Evolutionary conservation across 2,797 vertebrate genomes (phyloP), one percentile per base, ranked within the genome.

Genomic region (Vipera latastei): DNA sequence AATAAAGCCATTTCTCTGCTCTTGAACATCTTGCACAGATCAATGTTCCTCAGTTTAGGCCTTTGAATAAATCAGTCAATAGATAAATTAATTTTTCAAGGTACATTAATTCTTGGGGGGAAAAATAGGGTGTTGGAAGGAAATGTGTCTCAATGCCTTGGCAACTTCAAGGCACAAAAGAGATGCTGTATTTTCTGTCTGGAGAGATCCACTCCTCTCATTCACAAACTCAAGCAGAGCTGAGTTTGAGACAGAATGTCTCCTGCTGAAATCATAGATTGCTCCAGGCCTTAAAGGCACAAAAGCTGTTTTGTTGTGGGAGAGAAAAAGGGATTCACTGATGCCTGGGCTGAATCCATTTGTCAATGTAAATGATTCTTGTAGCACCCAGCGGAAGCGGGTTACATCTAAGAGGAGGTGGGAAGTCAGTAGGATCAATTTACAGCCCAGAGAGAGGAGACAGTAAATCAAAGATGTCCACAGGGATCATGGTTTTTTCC

Each of bases 81-180:
- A 53, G 73, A 87, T 16, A 4, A 2, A 92, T 93, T 94, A 48
- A 91, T 95, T 96, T 96, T 94, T 90, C 92, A 92, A 94, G 87
- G 89, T 88, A 93, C 91, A 69, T 56, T 48, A 57, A 85, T 38
- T 93, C 60, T 90, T 78, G 16, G 83, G 12, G 12, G 14, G 11
- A 92, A 32, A 90, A 83, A 55, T 65, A 90, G 86, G 59, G 26
- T 38, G 90, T 88, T 38, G 4, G 86, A 92, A 55, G 55, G 14
- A 7, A 57, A 55, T 48, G 0, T 56, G 65, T 89, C 91, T 93
- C 94, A 89, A 55, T 93, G 91, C 44, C 90, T 86, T 26, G 78
- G 93, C 85, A 92, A 93, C 51, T 89, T 94, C 18, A 86, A 92
- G 65, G 93, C 94, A 94, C 61, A 94, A 90, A 92, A 86, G 63